Evolutionary conservation across 2,888 invertebrate genomes (phyloP), one percentile per base, ranked within the genome.

Genomic region (Acanthosepion pharaonis): DNA sequence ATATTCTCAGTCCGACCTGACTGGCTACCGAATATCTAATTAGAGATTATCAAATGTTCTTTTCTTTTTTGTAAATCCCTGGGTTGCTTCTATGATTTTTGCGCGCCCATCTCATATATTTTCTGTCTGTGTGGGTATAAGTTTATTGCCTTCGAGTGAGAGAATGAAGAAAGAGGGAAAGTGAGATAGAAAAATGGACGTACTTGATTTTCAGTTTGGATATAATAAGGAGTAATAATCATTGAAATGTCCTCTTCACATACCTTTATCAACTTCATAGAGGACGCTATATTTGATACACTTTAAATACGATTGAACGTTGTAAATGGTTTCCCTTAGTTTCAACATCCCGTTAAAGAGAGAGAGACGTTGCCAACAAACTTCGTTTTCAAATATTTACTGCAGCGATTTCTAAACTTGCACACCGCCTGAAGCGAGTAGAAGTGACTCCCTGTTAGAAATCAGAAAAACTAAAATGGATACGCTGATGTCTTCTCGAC

Each of bases 381-480:
- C 78, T 78, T n/a, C 78, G 28, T 78, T n/a, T 11, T 9, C 2
- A n/a, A 78, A 78, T 28, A 78, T 78, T 78, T 78, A 78, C 78
- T 78, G n/a, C 28, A 78, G n/a, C n/a, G 78, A 78, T 78, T 78
- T n/a, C 78, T n/a, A 78, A 78, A 78, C 78, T n/a, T 78, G 78
- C n/a, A 4, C n/a, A 78, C 78, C n/a, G 78, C 78, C n/a, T 11
- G n/a, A 18, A n/a, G 78, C 78, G n/a, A n/a, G 28, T 78, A n/a
- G 28, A 78, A 78, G 78, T 11, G 78, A 78, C 78, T 78, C 78
- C 78, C 78, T n/a, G 9, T 78, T n/a, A n/a, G 78, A 78, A n/a
- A n/a, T 64, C 28, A 15, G 28, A 78, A 28, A n/a, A 78, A 28
- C n/a, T 15, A 78, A n/a, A 78, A 78, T 78, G 78, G n/a, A 78